A percentile compares a stretch with the other conserved stretches of the same genome.
Conservation (phyloP, 2,888 invertebrate species). For the Torymus auratus region DNA sequence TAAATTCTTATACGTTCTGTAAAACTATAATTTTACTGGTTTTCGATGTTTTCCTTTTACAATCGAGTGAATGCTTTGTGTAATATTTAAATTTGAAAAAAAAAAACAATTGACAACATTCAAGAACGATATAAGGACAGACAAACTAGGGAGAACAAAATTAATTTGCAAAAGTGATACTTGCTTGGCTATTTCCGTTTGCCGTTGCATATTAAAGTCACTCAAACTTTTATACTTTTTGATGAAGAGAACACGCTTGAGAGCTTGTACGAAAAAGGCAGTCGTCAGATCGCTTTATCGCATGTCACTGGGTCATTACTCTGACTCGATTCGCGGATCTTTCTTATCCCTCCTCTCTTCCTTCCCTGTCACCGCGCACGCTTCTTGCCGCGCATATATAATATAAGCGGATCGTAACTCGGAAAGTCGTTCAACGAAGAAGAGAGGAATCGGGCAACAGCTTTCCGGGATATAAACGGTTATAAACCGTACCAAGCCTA, state of each 20-base stretch:
- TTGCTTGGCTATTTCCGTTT: not conserved
- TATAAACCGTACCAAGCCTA: conserved; percentile 53
- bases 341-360: conserved; percentile 17
- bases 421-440: conserved; percentile 53
- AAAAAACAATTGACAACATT: too few relatives aligned
- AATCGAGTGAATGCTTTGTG: not conserved
- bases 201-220: conserved; percentile 25
- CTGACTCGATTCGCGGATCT: conserved; percentile 49
- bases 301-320: conserved; percentile 57
- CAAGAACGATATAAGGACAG: too few relatives aligned
- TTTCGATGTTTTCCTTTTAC: not conserved
- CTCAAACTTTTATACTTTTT: conserved; percentile 15
- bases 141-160: not conserved
- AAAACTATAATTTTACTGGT: not conserved
- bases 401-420: conserved; percentile 60
- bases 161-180: conserved; percentile 34
- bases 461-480: conserved; percentile 58
- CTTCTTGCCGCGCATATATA: conserved; percentile 53
- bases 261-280: conserved; percentile 30
- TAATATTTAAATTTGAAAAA: not conserved
- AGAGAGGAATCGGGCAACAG: conserved; percentile 50
- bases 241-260: not conserved
- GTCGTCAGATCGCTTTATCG: conserved; percentile 55
- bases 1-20: not conserved
- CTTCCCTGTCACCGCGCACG: not conserved